Evolutionary conservation across 2,113 vertebrate species (phyloP).

Genomic region (Urocolius indicus): DNA sequence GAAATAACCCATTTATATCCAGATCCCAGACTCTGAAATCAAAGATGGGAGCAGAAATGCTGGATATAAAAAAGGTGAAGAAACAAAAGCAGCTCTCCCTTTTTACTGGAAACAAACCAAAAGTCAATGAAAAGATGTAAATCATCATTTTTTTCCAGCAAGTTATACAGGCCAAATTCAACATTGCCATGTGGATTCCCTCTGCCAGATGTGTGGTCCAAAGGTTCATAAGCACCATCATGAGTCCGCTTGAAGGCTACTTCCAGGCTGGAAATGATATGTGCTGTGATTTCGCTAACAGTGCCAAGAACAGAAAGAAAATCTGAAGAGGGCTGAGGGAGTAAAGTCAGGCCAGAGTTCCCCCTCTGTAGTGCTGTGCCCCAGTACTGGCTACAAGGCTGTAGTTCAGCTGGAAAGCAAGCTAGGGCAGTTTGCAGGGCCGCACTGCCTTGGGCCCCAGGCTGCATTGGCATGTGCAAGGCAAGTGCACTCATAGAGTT

Average conservation of each 20-base stretch:
- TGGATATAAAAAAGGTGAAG: background rate
- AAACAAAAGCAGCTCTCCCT: background rate
- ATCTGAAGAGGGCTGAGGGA: background rate
- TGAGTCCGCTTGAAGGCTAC: rapidly evolving
- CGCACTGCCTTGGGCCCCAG: rapidly evolving
- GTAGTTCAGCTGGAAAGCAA: background rate
- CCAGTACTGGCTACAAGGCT: rapidly evolving
- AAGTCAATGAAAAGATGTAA: background rate
- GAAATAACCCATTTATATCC: background rate
- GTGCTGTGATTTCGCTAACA: background rate
- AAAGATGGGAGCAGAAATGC: background rate
- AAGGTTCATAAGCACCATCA: background rate
- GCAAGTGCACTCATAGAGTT: rapidly evolving
- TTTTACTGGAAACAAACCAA: background rate
- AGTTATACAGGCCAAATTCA: background rate
- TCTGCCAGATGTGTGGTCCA: background rate
- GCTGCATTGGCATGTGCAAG: rapidly evolving
- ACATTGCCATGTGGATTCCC: background rate
- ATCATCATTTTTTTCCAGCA: background rate
- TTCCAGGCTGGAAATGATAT: background rate
- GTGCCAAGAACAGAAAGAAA: background rate
- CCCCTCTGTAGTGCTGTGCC: background rate
- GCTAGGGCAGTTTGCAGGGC: background rate
- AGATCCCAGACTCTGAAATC: background rate
- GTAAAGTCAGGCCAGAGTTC: background rate